These are phyloP conservation scores for Chrysochloris asiatica DNA, from an alignment of 2,113 vertebrate species.

Conservation along the genomic window DNA sequence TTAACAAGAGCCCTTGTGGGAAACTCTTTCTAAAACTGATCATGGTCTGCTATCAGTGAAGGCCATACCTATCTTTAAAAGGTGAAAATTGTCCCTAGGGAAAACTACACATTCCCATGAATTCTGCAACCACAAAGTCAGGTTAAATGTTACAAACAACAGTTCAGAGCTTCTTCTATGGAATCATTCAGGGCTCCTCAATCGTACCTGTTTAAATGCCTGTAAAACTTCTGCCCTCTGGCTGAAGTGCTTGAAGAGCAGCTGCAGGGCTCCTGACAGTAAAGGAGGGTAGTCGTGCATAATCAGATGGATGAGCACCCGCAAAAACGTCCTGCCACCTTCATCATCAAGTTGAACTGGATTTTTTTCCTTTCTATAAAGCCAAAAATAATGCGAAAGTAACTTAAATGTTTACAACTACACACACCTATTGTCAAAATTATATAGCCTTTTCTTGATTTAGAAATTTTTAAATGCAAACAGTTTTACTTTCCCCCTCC, in stretches of 20 bases:
- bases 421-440: neutral
- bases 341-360: conserved; percentile 96
- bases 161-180: neutral
- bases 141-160: neutral
- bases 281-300: conserved; percentile 98
- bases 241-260: conserved; percentile 99
- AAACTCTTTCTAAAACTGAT: neutral
- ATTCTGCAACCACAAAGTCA: neutral
- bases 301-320: conserved; percentile 97
- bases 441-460: neutral
- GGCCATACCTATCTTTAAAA: neutral
- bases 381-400: conserved; percentile 6
- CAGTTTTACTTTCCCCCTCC: neutral
- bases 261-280: conserved; percentile 96
- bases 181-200: neutral
- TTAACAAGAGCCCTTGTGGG: conserved; percentile 3
- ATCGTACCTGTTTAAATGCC: conserved; percentile 95
- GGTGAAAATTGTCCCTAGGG: neutral
- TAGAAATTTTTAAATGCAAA: neutral
- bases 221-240: conserved; percentile 96
- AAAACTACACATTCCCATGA: neutral
- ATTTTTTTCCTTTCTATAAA: conserved; percentile 89
- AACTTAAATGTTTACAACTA: neutral
- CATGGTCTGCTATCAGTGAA: conserved; percentile 1
- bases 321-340: conserved; percentile 93